A percentile compares a stretch with the other conserved stretches of the same genome.
Evolutionary conservation across 2,797 vertebrate species (phyloP).

Genomic region (Erpetoichthys calabaricus): DNA sequence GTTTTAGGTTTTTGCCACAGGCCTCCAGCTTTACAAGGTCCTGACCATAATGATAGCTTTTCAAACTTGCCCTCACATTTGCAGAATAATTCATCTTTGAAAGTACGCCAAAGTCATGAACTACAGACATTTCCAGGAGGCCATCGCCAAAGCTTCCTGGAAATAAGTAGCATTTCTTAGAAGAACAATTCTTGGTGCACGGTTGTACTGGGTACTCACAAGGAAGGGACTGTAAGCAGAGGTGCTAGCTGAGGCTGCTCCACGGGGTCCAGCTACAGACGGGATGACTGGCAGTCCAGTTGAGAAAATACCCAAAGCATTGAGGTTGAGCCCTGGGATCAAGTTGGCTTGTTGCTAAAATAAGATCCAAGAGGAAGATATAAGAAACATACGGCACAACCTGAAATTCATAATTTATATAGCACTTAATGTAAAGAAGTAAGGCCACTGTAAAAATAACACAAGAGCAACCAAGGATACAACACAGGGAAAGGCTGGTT

Average conservation of each 20-base stretch:
- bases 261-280: constrained; percentile 51
- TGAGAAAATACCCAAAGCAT: constrained; percentile 84
- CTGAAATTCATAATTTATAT: no score
- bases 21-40: no score
- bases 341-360: constrained; percentile 81
- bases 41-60: no score
- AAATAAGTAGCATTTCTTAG: no score
- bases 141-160: no score
- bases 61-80: no score
- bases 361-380: not conserved
- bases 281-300: constrained; percentile 71
- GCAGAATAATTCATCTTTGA: not conserved
- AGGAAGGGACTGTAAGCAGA: constrained; percentile 71
- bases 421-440: no score
- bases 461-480: not conserved
- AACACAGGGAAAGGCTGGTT: not conserved
- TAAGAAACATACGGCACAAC: no score
- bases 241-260: constrained; percentile 41
- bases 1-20: no score
- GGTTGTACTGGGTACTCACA: constrained; percentile 47
- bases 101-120: no score
- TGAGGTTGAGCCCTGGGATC: constrained; percentile 87
- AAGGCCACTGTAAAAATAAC: constrained; percentile 7
- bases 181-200: no score
- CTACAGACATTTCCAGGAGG: no score